Evolutionary conservation across 2,113 vertebrate species (phyloP).

Genomic region (Cyanoderma ruficeps): DNA sequence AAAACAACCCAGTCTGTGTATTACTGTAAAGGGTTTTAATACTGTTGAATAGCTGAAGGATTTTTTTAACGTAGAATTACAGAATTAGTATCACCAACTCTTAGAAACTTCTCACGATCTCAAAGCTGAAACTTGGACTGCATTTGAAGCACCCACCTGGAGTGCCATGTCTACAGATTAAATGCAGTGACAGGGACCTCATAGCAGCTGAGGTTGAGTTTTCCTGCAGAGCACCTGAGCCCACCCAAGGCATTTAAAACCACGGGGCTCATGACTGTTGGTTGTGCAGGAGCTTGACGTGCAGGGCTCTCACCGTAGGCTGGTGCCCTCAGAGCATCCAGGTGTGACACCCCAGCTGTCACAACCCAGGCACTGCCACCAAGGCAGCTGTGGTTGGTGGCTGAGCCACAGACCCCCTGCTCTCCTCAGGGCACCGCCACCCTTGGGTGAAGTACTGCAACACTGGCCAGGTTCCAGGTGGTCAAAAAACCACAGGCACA

Average conservation of each 20-base stretch:
- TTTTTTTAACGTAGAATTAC: background rate
- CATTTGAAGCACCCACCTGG: background rate
- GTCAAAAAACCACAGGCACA: background rate
- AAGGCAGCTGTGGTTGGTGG: background rate
- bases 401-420: background rate
- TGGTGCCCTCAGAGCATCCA: background rate
- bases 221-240: background rate
- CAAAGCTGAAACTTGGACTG: background rate
- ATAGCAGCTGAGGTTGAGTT: background rate
- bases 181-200: background rate
- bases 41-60: background rate
- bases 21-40: background rate
- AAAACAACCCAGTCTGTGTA: fast-evolving
- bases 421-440: fast-evolving
- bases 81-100: background rate
- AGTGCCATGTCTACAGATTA: background rate
- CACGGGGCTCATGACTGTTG: background rate
- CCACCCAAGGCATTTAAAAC: background rate
- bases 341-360: background rate
- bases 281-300: background rate
- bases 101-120: background rate
- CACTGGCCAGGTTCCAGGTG: background rate
- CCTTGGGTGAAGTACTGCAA: background rate
- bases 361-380: background rate
- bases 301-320: background rate